phyloP scores from a whole-genome alignment of 2,888 invertebrate species.

The Sinohyriopsis cumingii region DNA sequence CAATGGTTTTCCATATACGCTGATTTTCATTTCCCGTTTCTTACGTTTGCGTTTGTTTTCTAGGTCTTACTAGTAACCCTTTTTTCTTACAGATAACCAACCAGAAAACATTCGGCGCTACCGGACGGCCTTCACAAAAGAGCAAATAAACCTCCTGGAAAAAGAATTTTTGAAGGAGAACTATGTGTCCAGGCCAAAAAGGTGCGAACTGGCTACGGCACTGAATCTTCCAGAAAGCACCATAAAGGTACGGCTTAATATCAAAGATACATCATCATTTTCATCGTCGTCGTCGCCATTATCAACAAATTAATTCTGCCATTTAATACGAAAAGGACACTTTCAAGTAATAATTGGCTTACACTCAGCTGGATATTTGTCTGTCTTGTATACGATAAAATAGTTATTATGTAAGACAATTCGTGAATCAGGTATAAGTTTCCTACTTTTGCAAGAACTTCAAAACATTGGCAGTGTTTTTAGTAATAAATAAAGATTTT shows the following conservation, averaged over 20 bases:
- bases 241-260: slow-evolving; percentile 86
- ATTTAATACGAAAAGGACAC: background rate
- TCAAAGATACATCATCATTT: background rate
- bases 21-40: slow-evolving; percentile 18
- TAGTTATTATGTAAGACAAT: too few relatives aligned
- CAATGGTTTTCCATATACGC: background rate
- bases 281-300: background rate
- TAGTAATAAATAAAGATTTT: too few relatives aligned
- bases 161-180: slow-evolving; percentile 98
- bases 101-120: slow-evolving; percentile 77
- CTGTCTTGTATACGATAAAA: too few relatives aligned
- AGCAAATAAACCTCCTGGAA: slow-evolving; percentile 92
- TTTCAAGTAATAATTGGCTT: background rate
- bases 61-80: too few relatives aligned
- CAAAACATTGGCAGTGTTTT: too few relatives aligned
- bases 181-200: slow-evolving; percentile 94
- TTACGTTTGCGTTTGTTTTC: too few relatives aligned
- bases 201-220: slow-evolving; percentile 95
- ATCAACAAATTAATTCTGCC: background rate
- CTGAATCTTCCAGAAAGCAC: slow-evolving; percentile 96
- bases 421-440: too few relatives aligned
- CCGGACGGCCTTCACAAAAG: slow-evolving; percentile 96
- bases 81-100: too few relatives aligned
- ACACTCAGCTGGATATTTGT: too few relatives aligned
- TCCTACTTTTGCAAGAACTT: too few relatives aligned